Evolutionary conservation across 2,797 vertebrate genomes (phyloP).

Genomic region (Pogoniulus pusillus): DNA sequence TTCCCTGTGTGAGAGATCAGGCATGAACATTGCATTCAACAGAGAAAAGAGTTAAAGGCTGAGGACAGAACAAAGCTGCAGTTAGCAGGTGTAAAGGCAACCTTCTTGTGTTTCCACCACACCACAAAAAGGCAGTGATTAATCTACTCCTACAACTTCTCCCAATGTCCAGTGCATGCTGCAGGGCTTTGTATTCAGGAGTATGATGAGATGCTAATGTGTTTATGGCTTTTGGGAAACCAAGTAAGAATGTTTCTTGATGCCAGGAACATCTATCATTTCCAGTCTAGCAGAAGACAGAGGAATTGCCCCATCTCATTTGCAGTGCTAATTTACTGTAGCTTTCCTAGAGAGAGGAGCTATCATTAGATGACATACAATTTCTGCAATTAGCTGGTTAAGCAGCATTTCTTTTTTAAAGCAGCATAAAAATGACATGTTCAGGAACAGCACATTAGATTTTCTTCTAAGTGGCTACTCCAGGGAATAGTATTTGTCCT

Average conservation of each 20-base stretch:
- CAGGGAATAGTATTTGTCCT: constrained; percentile 51
- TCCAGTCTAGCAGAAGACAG: neutral
- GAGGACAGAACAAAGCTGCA: neutral
- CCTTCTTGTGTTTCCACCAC: neutral
- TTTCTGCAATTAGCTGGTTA: constrained; percentile 56
- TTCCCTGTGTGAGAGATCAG: neutral
- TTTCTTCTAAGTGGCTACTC: constrained; percentile 28
- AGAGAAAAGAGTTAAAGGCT: neutral
- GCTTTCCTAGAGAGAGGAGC: constrained; percentile 36
- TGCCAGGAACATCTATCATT: constrained; percentile 24
- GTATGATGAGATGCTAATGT: constrained; percentile 22
- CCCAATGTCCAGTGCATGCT: constrained; percentile 8
- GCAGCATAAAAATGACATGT: constrained; percentile 22
- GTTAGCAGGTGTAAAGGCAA: neutral
- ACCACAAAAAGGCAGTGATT: constrained; percentile 13
- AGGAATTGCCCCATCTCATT: neutral
- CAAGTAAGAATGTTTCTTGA: neutral
- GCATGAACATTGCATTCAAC: neutral
- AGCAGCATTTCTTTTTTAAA: constrained; percentile 44
- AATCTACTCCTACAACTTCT: constrained; percentile 12
- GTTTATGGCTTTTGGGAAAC: constrained; percentile 36
- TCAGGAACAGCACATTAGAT: constrained; percentile 35
- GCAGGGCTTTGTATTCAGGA: neutral
- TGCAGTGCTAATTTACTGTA: constrained; percentile 29
- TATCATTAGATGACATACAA: constrained; percentile 3